Percentiles rank a stretch among this genome's conserved stretches.
These are phyloP conservation scores for Carabus problematicus DNA, from an alignment of 2,888 invertebrate species.

Conservation along the genomic window DNA sequence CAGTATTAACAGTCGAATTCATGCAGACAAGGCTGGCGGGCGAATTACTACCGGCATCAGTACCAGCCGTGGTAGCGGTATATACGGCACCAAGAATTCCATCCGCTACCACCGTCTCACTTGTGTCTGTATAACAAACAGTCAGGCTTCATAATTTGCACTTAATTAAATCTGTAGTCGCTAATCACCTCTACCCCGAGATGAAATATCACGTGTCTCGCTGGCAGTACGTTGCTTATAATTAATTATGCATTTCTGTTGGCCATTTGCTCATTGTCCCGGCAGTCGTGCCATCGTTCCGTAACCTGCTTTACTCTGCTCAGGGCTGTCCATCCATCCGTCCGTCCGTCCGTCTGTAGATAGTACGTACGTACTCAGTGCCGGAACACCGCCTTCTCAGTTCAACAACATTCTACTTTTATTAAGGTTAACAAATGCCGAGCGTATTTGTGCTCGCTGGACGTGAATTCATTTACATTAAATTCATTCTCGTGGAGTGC, in stretches of 20 bases:
- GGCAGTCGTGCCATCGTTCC: not conserved
- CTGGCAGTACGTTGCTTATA: constrained; percentile 31
- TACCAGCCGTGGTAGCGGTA: no score
- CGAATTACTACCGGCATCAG: no score
- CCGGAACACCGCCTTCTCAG: not conserved
- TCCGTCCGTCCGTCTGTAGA: not conserved
- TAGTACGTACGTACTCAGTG: constrained; percentile 8
- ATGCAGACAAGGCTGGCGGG: no score
- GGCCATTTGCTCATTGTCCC: constrained; percentile 1
- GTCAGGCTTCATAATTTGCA: constrained; percentile 35
- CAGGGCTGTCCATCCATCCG: constrained; percentile 6
- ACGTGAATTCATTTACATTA: constrained; percentile 28
- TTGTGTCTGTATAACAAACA: constrained; percentile 17
- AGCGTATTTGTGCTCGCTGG: constrained; percentile 15
- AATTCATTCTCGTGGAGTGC: constrained; percentile 22
- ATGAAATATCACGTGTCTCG: constrained; percentile 35
- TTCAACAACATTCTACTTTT: constrained; percentile 18
- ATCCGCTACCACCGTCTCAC: not conserved
- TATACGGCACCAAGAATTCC: no score
- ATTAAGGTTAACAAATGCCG: constrained; percentile 30
- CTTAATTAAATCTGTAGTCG: constrained; percentile 37
- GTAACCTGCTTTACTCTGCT: not conserved
- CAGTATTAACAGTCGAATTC: no score
- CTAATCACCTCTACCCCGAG: constrained; percentile 31
- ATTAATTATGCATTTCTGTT: constrained; percentile 35